Evolutionary conservation across 2,797 vertebrate genomes (phyloP), one percentile per base, ranked within the genome.

Genomic region (Champsocephalus gunnari): DNA sequence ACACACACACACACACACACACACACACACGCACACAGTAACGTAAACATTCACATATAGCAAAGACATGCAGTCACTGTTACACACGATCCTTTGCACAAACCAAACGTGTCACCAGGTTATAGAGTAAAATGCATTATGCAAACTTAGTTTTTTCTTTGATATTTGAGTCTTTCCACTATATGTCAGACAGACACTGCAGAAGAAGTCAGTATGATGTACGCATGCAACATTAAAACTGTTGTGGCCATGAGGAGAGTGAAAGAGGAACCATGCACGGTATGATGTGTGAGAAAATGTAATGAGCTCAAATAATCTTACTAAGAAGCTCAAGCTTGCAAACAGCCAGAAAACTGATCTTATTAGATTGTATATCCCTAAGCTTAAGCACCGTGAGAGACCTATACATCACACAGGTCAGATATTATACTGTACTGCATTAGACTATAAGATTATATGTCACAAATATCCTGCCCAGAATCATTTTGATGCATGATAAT

Each of bases 151-250:
- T 28, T 28, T 5, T 28, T 28, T 5, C 28, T 28, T 28, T 28
- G 28, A 28, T 28, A 28, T 28, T 28, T 28, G 28, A 74, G 7
- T 61, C 50, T 78, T 58, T 70, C 8, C 4, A 12, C n/a, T 54
- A 60, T 12, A 21, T 9, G 24, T 66, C 53, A 56, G 28, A 57
- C 45, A 67, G 55, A 66, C 17, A 44, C 10, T 12, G 6, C 24
- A 61, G 66, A 64, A 2, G 24, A 62, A n/a, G 58, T 69, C 1
- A 66, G 9, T 4, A 13, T 34, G 10, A 76, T 1, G 32, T 49
- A 13, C 34, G 56, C 43, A 55, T 80, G 59, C 51, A 65, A 64
- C 62, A 54, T 55, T 71, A 49, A 80, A 75, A 44, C 28, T 38
- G 21, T 41, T 21, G 12, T 16, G 55, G 67, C n/a, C 41, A 14